Percentiles rank a stretch among this genome's conserved stretches.
These are phyloP conservation scores for Lordiphosa fenestrarum DNA, from an alignment of 2,888 invertebrate genomes.

Conservation along the genomic window DNA sequence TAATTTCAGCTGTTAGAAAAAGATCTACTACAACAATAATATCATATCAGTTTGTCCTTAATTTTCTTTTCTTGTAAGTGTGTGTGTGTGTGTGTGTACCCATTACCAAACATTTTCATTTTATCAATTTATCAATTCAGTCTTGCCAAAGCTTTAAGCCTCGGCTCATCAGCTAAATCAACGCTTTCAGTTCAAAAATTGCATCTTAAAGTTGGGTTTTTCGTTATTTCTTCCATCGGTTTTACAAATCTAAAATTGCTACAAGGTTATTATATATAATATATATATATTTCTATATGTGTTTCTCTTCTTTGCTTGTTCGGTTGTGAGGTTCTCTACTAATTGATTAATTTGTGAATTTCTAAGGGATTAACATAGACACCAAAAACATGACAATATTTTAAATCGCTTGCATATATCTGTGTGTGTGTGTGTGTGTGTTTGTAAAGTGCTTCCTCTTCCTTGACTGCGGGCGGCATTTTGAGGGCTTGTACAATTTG, in stretches of 20 bases:
- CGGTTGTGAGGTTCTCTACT: slow-evolving; percentile 32
- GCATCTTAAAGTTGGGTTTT: slow-evolving; percentile 44
- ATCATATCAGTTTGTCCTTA: slow-evolving; percentile 51
- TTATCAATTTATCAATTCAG: slow-evolving; percentile 55
- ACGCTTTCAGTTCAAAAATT: slow-evolving; percentile 49
- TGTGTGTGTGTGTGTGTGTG: slow-evolving; percentile 22
- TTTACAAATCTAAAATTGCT: slow-evolving; percentile 48
- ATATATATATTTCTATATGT: slow-evolving; percentile 37
- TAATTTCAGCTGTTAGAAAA: slow-evolving; percentile 54
- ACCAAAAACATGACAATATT: slow-evolving; percentile 67
- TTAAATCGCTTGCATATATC: slow-evolving; percentile 30
- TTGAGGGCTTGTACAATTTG: slow-evolving; percentile 10
- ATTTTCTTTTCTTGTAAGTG: slow-evolving; percentile 10
- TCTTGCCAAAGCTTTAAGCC: slow-evolving; percentile 55
- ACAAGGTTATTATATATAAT: slow-evolving; percentile 29
- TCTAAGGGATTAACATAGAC: slow-evolving; percentile 70
- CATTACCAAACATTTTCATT: slow-evolving; percentile 58
- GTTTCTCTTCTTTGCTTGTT: slow-evolving; percentile 30
- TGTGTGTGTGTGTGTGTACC: slow-evolving; percentile 48
- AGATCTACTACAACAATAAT: slow-evolving; percentile 72
- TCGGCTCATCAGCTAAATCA: slow-evolving; percentile 42
- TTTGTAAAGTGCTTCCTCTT: slow-evolving; percentile 33
- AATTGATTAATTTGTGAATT: slow-evolving; percentile 50
- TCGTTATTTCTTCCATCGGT: slow-evolving; percentile 9
- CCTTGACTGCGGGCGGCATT: slow-evolving; percentile 32